Evolutionary conservation across 64 coral and sea anemone genomes (phyloP).

Genomic region (Stylophora pistillata): DNA sequence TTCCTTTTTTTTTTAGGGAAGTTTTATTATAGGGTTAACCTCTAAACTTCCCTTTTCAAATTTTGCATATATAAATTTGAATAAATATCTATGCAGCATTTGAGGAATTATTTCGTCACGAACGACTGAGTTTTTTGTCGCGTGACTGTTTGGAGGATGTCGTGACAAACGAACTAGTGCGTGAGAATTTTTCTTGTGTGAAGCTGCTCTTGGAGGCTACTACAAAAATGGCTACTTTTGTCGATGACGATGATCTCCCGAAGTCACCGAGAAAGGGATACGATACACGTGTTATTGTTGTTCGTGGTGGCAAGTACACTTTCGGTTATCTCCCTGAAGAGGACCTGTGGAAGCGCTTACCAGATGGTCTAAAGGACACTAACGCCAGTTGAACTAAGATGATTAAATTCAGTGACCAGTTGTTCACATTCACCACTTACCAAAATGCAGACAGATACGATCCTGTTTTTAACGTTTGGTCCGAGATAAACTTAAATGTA

Average conservation of each 20-base stretch:
- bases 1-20: too few relatives aligned
- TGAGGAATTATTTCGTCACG: slow-evolving; percentile 20
- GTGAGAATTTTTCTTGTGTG: not conserved
- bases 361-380: not conserved
- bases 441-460: too few relatives aligned
- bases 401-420: too few relatives aligned
- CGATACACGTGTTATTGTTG: not conserved
- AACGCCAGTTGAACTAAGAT: too few relatives aligned
- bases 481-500: too few relatives aligned
- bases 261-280: not conserved
- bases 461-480: not conserved
- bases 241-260: not conserved
- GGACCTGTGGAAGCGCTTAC: not conserved
- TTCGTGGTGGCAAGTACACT: not conserved
- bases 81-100: too few relatives aligned
- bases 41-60: too few relatives aligned
- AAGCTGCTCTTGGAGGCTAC: not conserved
- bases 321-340: not conserved
- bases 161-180: not conserved
- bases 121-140: not conserved
- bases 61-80: too few relatives aligned
- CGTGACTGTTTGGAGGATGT: too few relatives aligned
- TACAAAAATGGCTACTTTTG: not conserved
- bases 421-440: too few relatives aligned
- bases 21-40: too few relatives aligned